A percentile compares a stretch with the other conserved stretches of the same genome.
phyloP scores from a whole-genome alignment of 2,113 vertebrate species.

The Anolis sagrei region DNA sequence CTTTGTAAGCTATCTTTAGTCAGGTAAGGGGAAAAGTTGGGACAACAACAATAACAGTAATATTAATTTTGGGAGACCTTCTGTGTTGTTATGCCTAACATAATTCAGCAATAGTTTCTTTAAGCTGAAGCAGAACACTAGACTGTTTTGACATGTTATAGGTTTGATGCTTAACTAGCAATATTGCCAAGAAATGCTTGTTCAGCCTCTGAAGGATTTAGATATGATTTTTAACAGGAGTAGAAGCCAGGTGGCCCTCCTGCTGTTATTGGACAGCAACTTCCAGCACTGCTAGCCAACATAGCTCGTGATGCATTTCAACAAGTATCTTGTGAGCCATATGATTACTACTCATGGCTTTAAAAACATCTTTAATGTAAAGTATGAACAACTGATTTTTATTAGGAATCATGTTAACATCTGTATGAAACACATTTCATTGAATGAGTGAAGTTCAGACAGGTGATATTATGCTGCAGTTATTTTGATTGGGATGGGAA shows the following conservation, averaged over 20 bases:
- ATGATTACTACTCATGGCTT: too few relatives aligned
- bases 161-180: background rate
- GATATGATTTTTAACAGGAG: constrained; percentile 26
- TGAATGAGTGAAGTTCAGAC: constrained; percentile 14
- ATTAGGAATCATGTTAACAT: constrained; percentile 46
- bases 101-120: background rate
- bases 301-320: too few relatives aligned
- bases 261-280: too few relatives aligned
- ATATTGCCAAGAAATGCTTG: constrained; percentile 20
- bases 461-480: background rate
- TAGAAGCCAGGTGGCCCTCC: constrained; percentile 3
- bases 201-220: background rate
- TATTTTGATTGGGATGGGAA: too few relatives aligned
- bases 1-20: too few relatives aligned
- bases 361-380: background rate
- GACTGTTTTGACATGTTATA: background rate
- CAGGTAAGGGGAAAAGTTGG: too few relatives aligned
- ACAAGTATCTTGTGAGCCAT: too few relatives aligned
- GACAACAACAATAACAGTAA: too few relatives aligned
- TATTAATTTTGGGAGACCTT: constrained; percentile 6
- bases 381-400: background rate
- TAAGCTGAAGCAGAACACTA: background rate
- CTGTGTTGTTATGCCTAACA: constrained; percentile 16
- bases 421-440: background rate
- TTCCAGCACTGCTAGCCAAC: too few relatives aligned